Percentiles rank a stretch among this genome's conserved stretches.
These are phyloP conservation scores for Trypoxylus dichotomus DNA, from an alignment of 1,140 invertebrate species.

Conservation along the genomic window DNA sequence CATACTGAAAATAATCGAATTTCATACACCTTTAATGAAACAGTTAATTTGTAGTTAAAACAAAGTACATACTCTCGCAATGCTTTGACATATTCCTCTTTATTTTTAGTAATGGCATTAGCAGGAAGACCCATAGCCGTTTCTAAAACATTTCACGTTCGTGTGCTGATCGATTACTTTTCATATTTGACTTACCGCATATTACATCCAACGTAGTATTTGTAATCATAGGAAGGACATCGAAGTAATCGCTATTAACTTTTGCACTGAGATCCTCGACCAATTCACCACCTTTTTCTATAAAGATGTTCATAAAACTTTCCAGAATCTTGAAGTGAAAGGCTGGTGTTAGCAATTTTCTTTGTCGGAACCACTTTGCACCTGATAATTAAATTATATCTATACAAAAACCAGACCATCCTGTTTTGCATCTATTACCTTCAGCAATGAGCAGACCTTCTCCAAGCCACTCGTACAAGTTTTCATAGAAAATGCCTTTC, in stretches of 20 bases:
- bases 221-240: neutral
- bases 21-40: too few relatives aligned
- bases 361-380: constrained; percentile 26
- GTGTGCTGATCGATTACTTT: neutral
- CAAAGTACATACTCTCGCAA: constrained; percentile 65
- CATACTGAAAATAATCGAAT: constrained; percentile 13
- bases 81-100: constrained; percentile 76
- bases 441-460: constrained; percentile 57
- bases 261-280: constrained; percentile 14
- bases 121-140: constrained; percentile 82
- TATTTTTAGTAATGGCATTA: constrained; percentile 66
- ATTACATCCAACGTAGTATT: neutral
- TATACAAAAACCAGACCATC: constrained; percentile 28
- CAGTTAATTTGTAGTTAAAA: neutral
- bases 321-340: constrained; percentile 33
- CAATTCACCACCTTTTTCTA: neutral
- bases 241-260: neutral
- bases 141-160: constrained; percentile 57
- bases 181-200: neutral
- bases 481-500: constrained; percentile 61
- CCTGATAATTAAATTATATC: neutral
- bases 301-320: constrained; percentile 13
- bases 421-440: constrained; percentile 46
- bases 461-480: constrained; percentile 59
- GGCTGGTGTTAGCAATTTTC: constrained; percentile 31